Conservation (phyloP, 2,888 invertebrate genomes). For the Cetonia aurata region DNA sequence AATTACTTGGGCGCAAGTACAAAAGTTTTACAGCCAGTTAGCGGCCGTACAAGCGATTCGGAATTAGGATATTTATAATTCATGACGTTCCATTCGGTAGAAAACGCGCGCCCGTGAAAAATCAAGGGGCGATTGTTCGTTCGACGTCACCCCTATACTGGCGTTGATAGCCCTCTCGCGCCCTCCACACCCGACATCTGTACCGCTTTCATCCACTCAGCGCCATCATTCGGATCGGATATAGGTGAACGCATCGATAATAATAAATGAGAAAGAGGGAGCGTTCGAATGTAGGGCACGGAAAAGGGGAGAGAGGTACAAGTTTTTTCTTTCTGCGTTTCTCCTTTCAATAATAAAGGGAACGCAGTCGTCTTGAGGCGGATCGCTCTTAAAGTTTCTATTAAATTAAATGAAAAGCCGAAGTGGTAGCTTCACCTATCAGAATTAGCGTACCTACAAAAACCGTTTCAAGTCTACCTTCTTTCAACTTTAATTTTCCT, state of each 20-base stretch:
- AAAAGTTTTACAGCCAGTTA: conserved; percentile 50
- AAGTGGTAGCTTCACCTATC: conserved; percentile 2
- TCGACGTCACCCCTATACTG: not conserved
- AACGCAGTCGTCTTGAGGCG: conserved; percentile 13
- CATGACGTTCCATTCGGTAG: conserved; percentile 48
- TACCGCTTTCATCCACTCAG: conserved; percentile 17
- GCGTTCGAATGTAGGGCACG: not conserved
- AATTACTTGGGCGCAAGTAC: conserved; percentile 44
- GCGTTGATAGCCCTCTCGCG: not conserved
- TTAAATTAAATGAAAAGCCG: conserved; percentile 20
- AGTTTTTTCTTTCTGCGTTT: not conserved
- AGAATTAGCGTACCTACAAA: no score
- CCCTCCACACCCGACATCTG: not conserved
- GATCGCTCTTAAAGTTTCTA: conserved; percentile 13
- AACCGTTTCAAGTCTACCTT: no score
- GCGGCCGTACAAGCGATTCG: conserved; percentile 45
- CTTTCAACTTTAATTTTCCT: no score
- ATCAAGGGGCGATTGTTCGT: conserved; percentile 44
- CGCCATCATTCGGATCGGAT: conserved; percentile 26
- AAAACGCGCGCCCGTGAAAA: conserved; percentile 49
- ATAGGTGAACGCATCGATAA: conserved; percentile 35
- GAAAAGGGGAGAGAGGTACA: conserved; percentile 1
- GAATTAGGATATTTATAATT: conserved; percentile 51
- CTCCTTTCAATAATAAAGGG: not conserved
- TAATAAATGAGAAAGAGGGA: conserved; percentile 22